Evolutionary conservation across 1,140 invertebrate genomes (phyloP).

Genomic region (Luehdorfia chinensis): DNA sequence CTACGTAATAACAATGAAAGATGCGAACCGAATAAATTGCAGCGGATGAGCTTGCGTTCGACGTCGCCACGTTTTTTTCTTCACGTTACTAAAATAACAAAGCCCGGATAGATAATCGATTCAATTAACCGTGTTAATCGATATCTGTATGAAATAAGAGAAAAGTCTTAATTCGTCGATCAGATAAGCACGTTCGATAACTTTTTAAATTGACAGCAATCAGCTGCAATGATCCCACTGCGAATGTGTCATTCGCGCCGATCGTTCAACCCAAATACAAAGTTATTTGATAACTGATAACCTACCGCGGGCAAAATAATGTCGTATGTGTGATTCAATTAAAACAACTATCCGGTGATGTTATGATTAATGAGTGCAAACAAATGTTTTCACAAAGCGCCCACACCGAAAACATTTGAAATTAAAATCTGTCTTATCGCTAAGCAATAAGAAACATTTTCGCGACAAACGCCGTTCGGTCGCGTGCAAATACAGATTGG

Average conservation of each 20-base stretch:
- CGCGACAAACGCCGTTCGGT: neutral
- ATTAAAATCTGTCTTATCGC: slow-evolving; percentile 1
- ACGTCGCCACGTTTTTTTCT: too few relatives aligned
- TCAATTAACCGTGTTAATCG: slow-evolving; percentile 9
- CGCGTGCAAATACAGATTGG: neutral
- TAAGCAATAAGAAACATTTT: slow-evolving; percentile 3
- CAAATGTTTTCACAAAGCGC: too few relatives aligned
- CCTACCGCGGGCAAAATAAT: slow-evolving; percentile 22
- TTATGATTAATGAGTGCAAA: slow-evolving; percentile 23
- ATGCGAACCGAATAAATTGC: too few relatives aligned
- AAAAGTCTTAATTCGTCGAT: slow-evolving; percentile 10
- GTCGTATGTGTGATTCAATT: slow-evolving; percentile 15
- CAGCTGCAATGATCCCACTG: slow-evolving; percentile 16
- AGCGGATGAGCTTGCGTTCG: too few relatives aligned
- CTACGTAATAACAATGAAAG: too few relatives aligned
- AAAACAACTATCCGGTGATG: slow-evolving; percentile 22
- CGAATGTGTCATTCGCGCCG: slow-evolving; percentile 18
- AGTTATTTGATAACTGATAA: slow-evolving; percentile 23
- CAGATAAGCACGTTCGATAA: slow-evolving; percentile 19
- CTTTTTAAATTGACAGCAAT: slow-evolving; percentile 24
- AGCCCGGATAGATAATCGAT: slow-evolving; percentile 11
- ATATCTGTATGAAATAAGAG: slow-evolving; percentile 8
- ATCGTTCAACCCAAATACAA: slow-evolving; percentile 36
- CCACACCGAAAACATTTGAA: too few relatives aligned
- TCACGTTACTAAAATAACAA: too few relatives aligned